A percentile compares a stretch with the other conserved stretches of the same genome.
Conservation (phyloP, 2,888 invertebrate genomes). For the Gari tellinella region DNA sequence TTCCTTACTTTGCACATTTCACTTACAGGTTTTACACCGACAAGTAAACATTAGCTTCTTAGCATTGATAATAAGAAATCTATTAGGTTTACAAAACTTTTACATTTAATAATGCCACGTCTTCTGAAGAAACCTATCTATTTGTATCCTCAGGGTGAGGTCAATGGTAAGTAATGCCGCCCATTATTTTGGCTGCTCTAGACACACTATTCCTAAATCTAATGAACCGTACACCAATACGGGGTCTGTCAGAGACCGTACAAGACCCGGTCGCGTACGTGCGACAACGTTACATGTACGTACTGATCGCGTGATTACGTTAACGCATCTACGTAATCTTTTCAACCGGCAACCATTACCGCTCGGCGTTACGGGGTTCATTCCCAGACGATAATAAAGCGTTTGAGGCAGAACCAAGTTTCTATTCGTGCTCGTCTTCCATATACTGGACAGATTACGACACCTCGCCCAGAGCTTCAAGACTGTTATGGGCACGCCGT, state of each 20-base stretch:
- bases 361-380: not conserved
- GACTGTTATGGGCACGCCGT: not conserved
- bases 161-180: constrained; percentile 13
- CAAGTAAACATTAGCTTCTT: too few relatives aligned
- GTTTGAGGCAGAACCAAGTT: not conserved
- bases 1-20: too few relatives aligned
- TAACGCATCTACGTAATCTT: not conserved
- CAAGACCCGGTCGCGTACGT: constrained; percentile 6
- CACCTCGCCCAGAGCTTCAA: not conserved
- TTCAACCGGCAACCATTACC: not conserved
- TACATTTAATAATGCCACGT: too few relatives aligned
- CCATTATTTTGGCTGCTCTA: constrained; percentile 15
- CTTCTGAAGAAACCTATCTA: too few relatives aligned
- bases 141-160: not conserved
- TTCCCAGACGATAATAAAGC: not conserved
- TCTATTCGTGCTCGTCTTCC: not conserved
- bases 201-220: constrained; percentile 4
- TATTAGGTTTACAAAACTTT: too few relatives aligned
- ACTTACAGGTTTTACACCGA: too few relatives aligned
- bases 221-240: not conserved
- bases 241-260: not conserved
- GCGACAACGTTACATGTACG: constrained; percentile 11
- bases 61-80: too few relatives aligned
- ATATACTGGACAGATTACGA: not conserved
- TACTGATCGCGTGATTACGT: constrained; percentile 7